Evolutionary conservation across 2,888 invertebrate species (phyloP).

Genomic region (Diadegma fenestrale): DNA sequence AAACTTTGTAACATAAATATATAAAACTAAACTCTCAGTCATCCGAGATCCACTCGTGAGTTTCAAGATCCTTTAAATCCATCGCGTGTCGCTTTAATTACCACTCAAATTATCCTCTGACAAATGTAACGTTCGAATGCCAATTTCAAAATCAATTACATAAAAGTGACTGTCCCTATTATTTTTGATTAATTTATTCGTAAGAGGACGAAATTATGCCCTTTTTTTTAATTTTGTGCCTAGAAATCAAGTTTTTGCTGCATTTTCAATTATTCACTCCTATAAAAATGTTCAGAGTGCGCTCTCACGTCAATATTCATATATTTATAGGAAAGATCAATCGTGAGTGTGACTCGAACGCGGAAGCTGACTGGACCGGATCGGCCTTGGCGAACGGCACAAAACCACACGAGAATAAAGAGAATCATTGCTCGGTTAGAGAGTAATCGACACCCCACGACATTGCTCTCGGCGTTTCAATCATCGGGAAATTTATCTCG

Average conservation of each 20-base stretch:
- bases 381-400: slow-evolving; percentile 44
- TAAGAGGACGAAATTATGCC: background rate
- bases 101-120: slow-evolving; percentile 21
- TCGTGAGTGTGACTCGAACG: slow-evolving; percentile 45
- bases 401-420: slow-evolving; percentile 36
- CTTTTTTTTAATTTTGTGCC: too few species aligned
- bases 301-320: slow-evolving; percentile 28
- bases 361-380: slow-evolving; percentile 54
- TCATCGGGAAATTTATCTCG: slow-evolving; percentile 34
- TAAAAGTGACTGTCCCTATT: too few species aligned
- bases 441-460: slow-evolving; percentile 51
- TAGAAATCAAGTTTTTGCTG: background rate
- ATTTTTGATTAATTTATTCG: background rate
- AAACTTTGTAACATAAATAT: slow-evolving; percentile 16
- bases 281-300: slow-evolving; percentile 15
- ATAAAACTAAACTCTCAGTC: background rate
- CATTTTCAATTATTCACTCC: slow-evolving; percentile 1
- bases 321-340: slow-evolving; percentile 34
- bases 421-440: slow-evolving; percentile 41
- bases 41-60: slow-evolving; percentile 12
- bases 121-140: slow-evolving; percentile 28
- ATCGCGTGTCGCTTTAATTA: slow-evolving; percentile 38
- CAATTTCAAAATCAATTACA: background rate
- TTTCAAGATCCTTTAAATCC: slow-evolving; percentile 22
- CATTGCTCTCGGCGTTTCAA: slow-evolving; percentile 18